Evolutionary conservation across 1,140 invertebrate genomes (phyloP).

Genomic region (Holcopasites calliopsidis): DNA sequence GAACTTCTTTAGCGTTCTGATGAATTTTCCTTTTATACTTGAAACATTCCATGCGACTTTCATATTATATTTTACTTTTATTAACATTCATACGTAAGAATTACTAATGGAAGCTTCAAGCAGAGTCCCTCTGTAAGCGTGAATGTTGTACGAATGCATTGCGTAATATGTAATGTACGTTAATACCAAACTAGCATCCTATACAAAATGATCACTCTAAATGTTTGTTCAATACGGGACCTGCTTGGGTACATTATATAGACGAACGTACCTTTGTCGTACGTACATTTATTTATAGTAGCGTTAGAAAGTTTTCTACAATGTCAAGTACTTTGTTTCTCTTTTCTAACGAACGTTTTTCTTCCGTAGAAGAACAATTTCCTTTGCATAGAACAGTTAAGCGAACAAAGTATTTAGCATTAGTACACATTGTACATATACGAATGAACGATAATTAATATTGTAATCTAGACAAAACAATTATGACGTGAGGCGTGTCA

Average conservation of each 20-base stretch:
- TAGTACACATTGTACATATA: slow-evolving; percentile 55
- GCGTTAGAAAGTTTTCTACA: slow-evolving; percentile 42
- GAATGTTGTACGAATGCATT: slow-evolving; percentile 32
- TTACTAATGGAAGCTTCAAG: slow-evolving; percentile 4
- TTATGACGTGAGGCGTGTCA: slow-evolving; percentile 36
- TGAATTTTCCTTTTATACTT: slow-evolving; percentile 37
- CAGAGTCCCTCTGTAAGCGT: slow-evolving; percentile 14
- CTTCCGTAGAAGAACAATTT: not conserved
- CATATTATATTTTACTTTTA: slow-evolving; percentile 31
- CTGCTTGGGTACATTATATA: slow-evolving; percentile 36
- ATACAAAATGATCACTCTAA: slow-evolving; percentile 40
- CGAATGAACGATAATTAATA: slow-evolving; percentile 29
- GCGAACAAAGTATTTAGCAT: slow-evolving; percentile 45
- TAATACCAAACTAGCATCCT: slow-evolving; percentile 41
- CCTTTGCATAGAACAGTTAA: slow-evolving; percentile 8
- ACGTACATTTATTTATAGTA: slow-evolving; percentile 66
- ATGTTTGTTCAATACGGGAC: slow-evolving; percentile 21
- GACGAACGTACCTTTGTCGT: slow-evolving; percentile 48
- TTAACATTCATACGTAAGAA: slow-evolving; percentile 6
- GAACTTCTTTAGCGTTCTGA: slow-evolving; percentile 29
- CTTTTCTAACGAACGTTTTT: slow-evolving; percentile 11
- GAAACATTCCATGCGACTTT: slow-evolving; percentile 39
- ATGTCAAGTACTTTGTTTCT: slow-evolving; percentile 47
- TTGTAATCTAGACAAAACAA: slow-evolving; percentile 45
- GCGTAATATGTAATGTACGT: slow-evolving; percentile 47